Evolutionary conservation across 2,888 invertebrate species (phyloP), one percentile per base, ranked within the genome.

Genomic region (Listrodromus nycthemerus): DNA sequence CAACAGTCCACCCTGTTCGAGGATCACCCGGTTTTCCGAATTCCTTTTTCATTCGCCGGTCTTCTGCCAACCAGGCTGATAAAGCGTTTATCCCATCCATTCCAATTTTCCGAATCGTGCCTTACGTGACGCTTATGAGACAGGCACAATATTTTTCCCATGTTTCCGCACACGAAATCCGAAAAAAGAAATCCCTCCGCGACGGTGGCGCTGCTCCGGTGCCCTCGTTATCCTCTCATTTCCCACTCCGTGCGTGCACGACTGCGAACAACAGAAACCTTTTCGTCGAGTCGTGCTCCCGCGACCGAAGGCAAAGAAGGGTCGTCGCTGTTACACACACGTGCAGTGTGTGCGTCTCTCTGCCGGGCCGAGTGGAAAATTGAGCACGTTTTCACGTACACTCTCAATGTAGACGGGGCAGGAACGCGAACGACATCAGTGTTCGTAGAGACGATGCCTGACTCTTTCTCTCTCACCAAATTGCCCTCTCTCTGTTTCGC

Each of bases 81-180:
- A 66, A 78, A 79, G 74, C 55, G 65, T 74, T 79, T 66, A 21
- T 37, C 37, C 52, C 73, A 77, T 77, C 76, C 50, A 27, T 80
- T 69, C 55, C 48, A 52, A 80, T 83, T 76, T 83, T 1, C 61
- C 37, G 69, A 48, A 71, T 58, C 27, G n/a, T 70, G 27, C 45
- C 67, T 77, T 63, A n/a, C 41, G 37, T 45, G 63, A 74, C 65
- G 52, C 65, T 70, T 69, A 58, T 66, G 58, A 19, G 65, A 58
- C 50, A 65, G 19, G 63, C 78, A 37, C 65, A 33, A 27, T 33
- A 61, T n/a, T 69, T 61, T 63, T 21, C 16, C 52, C 10, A 2
- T 30, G 13, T 21, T 21, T 13, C 16, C 37, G 10, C 13, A 41
- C 67, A 21, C 27, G 45, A 2, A 27, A 58, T 41, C 66, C 52